A percentile compares a stretch with the other conserved stretches of the same genome.
phyloP scores from a whole-genome alignment of 2,888 invertebrate species.

The Pilophorus perplexus region DNA sequence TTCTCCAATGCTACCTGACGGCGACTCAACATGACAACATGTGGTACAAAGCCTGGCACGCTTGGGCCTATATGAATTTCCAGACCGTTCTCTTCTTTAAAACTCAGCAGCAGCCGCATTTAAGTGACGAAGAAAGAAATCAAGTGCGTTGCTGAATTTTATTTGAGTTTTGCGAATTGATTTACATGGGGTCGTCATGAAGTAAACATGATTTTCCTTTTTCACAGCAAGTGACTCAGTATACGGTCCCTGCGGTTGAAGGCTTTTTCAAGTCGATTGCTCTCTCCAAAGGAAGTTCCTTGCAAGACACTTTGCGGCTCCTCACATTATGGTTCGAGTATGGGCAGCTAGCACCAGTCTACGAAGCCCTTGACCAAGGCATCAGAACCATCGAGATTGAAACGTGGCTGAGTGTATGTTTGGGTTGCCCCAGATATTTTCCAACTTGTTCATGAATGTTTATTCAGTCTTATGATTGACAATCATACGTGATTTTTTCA shows the following conservation, averaged over 20 bases:
- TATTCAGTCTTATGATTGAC: too few relatives aligned
- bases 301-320: conserved; percentile 94
- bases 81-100: conserved; percentile 79
- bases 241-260: conserved; percentile 90
- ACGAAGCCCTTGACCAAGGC: conserved; percentile 89
- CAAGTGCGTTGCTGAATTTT: conserved; percentile 28
- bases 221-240: conserved; percentile 65
- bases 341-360: conserved; percentile 89
- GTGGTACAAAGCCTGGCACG: conserved; percentile 99
- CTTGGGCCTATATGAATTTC: conserved; percentile 97
- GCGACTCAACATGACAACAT: conserved; percentile 80
- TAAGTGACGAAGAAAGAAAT: conserved; percentile 43
- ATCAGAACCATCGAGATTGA: conserved; percentile 92
- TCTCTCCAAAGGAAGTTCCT: conserved; percentile 83
- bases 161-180: not conserved
- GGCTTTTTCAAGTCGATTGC: conserved; percentile 96
- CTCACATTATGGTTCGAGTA: conserved; percentile 98
- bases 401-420: conserved; percentile 85
- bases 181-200: not conserved
- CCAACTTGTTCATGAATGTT: too few relatives aligned
- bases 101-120: conserved; percentile 52
- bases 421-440: too few relatives aligned
- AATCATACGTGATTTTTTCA: too few relatives aligned
- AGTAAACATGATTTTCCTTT: not conserved
- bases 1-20: conserved; percentile 73